Percentiles rank a stretch among this genome's conserved stretches.
phyloP scores from a whole-genome alignment of 1,140 invertebrate species.

The Branchinecta lindahli region DNA sequence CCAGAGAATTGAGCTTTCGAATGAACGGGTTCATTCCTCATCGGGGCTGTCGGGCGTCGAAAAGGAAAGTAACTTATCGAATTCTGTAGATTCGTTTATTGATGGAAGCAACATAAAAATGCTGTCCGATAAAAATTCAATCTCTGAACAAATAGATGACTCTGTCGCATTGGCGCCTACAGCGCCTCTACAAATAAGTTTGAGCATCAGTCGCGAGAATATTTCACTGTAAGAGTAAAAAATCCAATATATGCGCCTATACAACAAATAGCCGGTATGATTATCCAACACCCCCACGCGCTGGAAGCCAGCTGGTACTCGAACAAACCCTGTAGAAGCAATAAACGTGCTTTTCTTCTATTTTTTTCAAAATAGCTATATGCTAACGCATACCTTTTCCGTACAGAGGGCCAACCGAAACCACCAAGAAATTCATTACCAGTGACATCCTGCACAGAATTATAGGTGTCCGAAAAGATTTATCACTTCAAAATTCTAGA shows the following conservation, averaged over 20 bases:
- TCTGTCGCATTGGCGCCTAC: background rate
- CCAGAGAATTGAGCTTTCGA: too few relatives aligned
- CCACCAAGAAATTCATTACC: too few relatives aligned
- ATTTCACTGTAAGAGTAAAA: conserved; percentile 3
- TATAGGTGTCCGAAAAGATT: too few relatives aligned
- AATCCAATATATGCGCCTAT: background rate
- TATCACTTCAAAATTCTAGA: too few relatives aligned
- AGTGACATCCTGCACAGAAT: too few relatives aligned
- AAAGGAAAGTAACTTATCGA: too few relatives aligned
- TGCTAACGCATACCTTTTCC: background rate
- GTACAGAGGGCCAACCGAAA: too few relatives aligned
- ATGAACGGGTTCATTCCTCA: too few relatives aligned
- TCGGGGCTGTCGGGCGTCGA: too few relatives aligned
- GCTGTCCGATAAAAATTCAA: background rate
- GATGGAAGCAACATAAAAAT: conserved; percentile 2
- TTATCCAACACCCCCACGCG: background rate
- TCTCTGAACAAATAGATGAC: background rate
- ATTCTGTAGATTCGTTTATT: conserved; percentile 8
- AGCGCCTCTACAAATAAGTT: background rate
- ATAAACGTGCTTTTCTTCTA: background rate
- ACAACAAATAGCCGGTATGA: background rate
- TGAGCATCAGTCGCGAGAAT: background rate
- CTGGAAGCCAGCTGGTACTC: background rate
- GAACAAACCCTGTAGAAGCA: background rate
- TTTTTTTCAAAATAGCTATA: background rate